Evolutionary conservation across 2,797 vertebrate genomes (phyloP).

Genomic region (Lepilemur septentrionalis): DNA sequence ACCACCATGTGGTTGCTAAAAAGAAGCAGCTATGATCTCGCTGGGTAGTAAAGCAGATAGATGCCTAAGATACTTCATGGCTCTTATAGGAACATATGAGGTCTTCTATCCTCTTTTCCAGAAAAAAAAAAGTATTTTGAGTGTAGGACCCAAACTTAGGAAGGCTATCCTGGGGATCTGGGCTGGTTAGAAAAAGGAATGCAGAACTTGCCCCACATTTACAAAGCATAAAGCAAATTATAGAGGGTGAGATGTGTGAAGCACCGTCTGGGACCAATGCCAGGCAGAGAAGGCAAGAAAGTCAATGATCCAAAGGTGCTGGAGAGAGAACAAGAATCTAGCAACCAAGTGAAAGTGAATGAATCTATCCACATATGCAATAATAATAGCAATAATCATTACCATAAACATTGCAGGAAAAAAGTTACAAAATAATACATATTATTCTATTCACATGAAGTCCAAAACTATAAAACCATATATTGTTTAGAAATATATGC

Average conservation of each 20-base stretch:
- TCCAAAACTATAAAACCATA: not conserved
- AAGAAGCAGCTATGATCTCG: not conserved
- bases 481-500: not conserved
- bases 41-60: not conserved
- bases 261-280: not conserved
- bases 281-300: not conserved
- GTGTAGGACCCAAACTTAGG: not conserved
- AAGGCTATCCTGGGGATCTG: not conserved
- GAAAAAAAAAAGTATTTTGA: not conserved
- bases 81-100: not conserved
- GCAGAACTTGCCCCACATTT: not conserved
- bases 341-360: not conserved
- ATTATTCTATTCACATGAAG: not conserved
- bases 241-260: not conserved
- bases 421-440: not conserved
- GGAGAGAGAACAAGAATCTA: not conserved
- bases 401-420: not conserved
- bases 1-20: not conserved
- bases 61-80: not conserved
- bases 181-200: not conserved
- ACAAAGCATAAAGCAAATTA: not conserved
- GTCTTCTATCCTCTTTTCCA: not conserved
- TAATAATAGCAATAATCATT: not conserved
- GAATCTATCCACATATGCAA: not conserved
- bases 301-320: not conserved